Base-by-base conservation (phyloP, 2,797 vertebrate species). In the Crypturellus tataupa region DNA sequence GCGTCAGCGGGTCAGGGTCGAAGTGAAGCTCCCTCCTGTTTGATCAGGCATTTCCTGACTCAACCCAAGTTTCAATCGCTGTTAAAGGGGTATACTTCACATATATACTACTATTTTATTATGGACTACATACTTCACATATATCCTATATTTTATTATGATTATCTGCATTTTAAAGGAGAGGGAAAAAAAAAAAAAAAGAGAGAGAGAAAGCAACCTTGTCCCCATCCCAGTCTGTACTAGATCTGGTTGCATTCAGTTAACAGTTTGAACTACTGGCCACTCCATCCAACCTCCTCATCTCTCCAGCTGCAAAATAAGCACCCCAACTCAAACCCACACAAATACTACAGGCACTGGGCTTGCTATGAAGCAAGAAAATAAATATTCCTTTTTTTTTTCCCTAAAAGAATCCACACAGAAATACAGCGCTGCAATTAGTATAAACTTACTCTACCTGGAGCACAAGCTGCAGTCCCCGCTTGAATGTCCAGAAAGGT, bases 1-100 rank as follows among this genome's bases (percentile, higher is more conserved):
- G 5, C 21, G 56, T 46, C 56, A 67, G 23, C 15, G 42, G 7
- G 21, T 51, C 37, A 35, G 1, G 75, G 18, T 1, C 39, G 23
- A 89, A 23, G 4, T 72, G 25, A n/a, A 59, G 7, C 24, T 80
- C 70, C 0, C 0, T 73, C 13, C 27, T 51, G 63, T 3, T 2
- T 24, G 29, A 31, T 55, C 56, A 70, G n/a, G 39, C n/a, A 73
- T 51, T 93, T 91, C 42, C 56, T 55, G 25, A 60, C 20, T 47
- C 13, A 89, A 42, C 1, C 37, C 58, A 12, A 49, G 29, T 10
- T 65, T 63, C 13, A 47, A 7, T 71, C 89, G 53, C 18, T 16
- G 5, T 68, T 42, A 70, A 3, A 79, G 17, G 2, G 46, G 2
- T 9, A 70, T 20, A 56, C 3, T 59, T 80, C 40, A 44, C 42